These are phyloP conservation scores for Steinernema carpocapsae DNA, from an alignment of 2,888 invertebrate genomes.

Conservation along the genomic window DNA sequence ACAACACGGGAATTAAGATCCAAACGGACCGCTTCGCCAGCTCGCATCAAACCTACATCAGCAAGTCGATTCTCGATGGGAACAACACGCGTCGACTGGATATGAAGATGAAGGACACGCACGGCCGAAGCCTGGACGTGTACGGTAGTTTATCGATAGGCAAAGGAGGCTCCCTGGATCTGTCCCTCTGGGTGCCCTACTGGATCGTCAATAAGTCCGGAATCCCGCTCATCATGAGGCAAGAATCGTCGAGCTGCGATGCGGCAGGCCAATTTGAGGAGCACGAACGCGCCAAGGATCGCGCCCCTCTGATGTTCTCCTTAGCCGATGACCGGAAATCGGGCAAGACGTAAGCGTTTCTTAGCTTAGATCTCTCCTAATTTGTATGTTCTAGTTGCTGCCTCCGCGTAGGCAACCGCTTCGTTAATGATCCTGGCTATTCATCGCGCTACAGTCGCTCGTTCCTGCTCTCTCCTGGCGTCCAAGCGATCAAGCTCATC, in stretches of 20 bases:
- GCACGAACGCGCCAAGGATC: conserved; percentile 90
- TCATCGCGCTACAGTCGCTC: conserved; percentile 50
- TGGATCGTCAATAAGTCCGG: conserved; percentile 97
- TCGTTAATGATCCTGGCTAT: conserved; percentile 52
- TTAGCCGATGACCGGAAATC: conserved; percentile 78
- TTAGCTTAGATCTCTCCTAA: background rate
- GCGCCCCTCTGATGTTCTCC: conserved; percentile 89
- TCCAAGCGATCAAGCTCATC: conserved; percentile 59
- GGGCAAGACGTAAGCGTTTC: conserved; percentile 2
- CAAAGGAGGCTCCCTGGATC: conserved; percentile 72
- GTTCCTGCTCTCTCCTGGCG: conserved; percentile 60
- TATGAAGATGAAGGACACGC: conserved; percentile 49
- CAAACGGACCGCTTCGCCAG: conserved; percentile 84
- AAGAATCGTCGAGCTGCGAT: conserved; percentile 77
- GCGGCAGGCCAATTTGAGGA: conserved; percentile 78
- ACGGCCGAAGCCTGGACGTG: conserved; percentile 52
- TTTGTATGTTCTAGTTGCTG: conserved; percentile 37
- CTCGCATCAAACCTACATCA: conserved; percentile 75
- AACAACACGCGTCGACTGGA: background rate
- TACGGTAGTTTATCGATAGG: conserved; percentile 54
- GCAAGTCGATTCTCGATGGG: conserved; percentile 36
- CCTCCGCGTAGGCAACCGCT: conserved; percentile 35
- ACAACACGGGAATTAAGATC: conserved; percentile 68
- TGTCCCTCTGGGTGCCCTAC: conserved; percentile 83
- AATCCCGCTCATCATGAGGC: conserved; percentile 89